phyloP scores from a whole-genome alignment of 2,888 invertebrate species.

The Trilocha varians region DNA sequence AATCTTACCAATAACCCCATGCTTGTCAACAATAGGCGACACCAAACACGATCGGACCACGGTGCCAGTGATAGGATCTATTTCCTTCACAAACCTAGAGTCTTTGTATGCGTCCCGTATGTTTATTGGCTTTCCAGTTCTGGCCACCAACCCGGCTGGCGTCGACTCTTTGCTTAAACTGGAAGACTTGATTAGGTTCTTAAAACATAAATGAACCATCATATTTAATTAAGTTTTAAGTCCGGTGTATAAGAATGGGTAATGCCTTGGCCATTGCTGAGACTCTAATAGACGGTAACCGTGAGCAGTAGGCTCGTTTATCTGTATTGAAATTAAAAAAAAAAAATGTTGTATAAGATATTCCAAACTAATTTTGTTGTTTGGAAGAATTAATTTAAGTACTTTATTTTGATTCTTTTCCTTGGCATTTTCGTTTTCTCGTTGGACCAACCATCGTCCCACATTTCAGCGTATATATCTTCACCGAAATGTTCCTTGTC shows the following conservation, averaged over 20 bases:
- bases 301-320: too few relatives aligned
- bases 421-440: conserved; percentile 55
- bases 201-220: neutral
- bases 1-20: conserved; percentile 57
- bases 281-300: too few relatives aligned
- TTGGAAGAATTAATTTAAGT: conserved; percentile 11
- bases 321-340: too few relatives aligned
- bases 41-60: conserved; percentile 71
- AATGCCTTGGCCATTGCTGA: too few relatives aligned
- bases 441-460: conserved; percentile 70
- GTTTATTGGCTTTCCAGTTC: conserved; percentile 62
- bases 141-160: conserved; percentile 68
- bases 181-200: conserved; percentile 3
- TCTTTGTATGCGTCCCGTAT: conserved; percentile 72
- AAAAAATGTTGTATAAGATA: too few relatives aligned
- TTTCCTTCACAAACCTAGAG: conserved; percentile 62
- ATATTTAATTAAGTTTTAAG: too few relatives aligned
- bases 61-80: conserved; percentile 69
- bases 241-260: too few relatives aligned
- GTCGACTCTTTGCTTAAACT: conserved; percentile 62
- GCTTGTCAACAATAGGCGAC: conserved; percentile 66
- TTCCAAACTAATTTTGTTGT: too few relatives aligned
- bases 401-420: conserved; percentile 69
- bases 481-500: conserved; percentile 50
- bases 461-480: conserved; percentile 68